Conservation (phyloP, 1,140 invertebrate species). For the Yoshiicerus persimilis region DNA sequence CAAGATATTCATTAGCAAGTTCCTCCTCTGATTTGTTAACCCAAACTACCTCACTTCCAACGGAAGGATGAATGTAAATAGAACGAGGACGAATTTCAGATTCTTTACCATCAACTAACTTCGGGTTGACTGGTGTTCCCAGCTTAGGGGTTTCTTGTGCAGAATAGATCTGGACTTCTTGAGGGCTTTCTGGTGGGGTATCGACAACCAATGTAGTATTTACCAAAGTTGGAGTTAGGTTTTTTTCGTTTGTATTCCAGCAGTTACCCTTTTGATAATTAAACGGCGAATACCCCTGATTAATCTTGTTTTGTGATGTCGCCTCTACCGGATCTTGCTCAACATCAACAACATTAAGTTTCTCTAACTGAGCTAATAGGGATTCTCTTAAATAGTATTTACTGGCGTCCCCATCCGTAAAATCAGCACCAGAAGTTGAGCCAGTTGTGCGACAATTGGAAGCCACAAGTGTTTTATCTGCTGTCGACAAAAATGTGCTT, state of each 20-base stretch:
- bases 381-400: background rate
- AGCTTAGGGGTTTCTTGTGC: background rate
- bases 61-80: background rate
- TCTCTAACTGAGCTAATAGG: background rate
- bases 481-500: background rate
- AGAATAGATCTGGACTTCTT: background rate
- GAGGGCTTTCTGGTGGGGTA: background rate
- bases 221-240: background rate
- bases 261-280: background rate
- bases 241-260: background rate
- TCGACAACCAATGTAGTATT: background rate
- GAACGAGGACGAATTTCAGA: background rate
- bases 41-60: background rate
- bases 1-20: background rate
- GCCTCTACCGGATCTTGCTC: background rate
- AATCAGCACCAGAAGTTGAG: too few relatives aligned
- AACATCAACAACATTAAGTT: background rate
- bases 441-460: background rate
- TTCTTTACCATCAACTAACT: too few relatives aligned
- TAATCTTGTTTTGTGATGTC: background rate
- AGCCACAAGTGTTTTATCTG: background rate
- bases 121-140: background rate
- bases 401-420: background rate
- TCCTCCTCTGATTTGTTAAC: background rate
- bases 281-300: background rate